phyloP scores from a whole-genome alignment of 2,797 vertebrate genomes.

The Tokudaia muenninki region DNA sequence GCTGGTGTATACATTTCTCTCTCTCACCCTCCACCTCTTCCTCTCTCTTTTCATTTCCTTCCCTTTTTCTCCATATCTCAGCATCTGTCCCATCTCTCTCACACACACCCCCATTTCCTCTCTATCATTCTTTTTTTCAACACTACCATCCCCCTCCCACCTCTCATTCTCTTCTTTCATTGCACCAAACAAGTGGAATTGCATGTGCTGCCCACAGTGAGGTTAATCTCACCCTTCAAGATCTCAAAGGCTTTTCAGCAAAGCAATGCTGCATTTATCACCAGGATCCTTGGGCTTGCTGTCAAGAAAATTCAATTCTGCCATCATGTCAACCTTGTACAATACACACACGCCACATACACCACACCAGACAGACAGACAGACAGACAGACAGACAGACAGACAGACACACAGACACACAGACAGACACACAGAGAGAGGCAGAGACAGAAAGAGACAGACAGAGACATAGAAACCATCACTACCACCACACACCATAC shows the following conservation, averaged over 20 bases:
- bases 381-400: too few relatives aligned
- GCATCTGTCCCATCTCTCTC: not conserved
- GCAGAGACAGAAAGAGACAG: too few relatives aligned
- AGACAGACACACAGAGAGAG: not conserved
- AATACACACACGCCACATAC: not conserved
- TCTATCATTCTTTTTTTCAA: too few relatives aligned
- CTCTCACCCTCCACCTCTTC: rapidly evolving
- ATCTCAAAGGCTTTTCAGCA: too few relatives aligned
- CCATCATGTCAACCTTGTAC: rapidly evolving
- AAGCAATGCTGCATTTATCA: rapidly evolving
- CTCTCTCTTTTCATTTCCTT: not conserved
- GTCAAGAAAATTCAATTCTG: not conserved
- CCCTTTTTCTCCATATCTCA: too few relatives aligned
- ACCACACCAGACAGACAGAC: not conserved
- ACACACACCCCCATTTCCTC: too few relatives aligned
- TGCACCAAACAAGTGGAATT: not conserved
- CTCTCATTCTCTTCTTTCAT: not conserved
- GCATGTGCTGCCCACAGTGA: not conserved
- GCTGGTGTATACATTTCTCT: rapidly evolving
- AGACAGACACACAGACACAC: not conserved
- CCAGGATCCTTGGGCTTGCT: not conserved
- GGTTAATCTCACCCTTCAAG: not conserved
- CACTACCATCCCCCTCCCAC: not conserved
- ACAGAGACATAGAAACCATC: too few relatives aligned
- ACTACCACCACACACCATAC: not conserved